Percentiles rank a stretch among this genome's conserved stretches.
phyloP scores from a whole-genome alignment of 2,797 vertebrate species.

The Xenopus petersii region DNA sequence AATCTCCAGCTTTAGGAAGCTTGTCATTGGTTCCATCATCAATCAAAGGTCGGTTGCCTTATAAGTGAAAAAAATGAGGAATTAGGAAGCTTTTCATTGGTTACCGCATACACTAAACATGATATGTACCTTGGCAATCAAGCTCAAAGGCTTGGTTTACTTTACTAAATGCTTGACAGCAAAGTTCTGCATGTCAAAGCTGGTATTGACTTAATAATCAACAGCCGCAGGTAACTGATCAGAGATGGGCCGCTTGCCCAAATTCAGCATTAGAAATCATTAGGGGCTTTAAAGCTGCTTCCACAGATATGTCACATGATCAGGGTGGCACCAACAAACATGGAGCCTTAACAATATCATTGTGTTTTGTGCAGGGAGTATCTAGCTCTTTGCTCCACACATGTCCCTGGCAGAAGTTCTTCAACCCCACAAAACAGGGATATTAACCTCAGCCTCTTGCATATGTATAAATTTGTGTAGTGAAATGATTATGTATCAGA shows the following conservation, averaged over 20 bases:
- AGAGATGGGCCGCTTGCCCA: conserved; percentile 51
- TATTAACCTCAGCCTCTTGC: no score
- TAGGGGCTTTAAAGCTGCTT: background rate
- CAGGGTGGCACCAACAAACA: no score
- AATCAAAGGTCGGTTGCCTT: background rate
- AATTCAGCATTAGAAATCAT: conserved; percentile 50
- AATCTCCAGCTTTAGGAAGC: no score
- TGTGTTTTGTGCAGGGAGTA: no score
- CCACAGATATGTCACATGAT: background rate
- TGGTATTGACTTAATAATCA: conserved; percentile 18
- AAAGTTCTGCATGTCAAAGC: conserved; percentile 26
- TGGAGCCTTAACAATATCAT: no score
- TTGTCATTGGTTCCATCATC: no score
- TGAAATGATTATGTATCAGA: no score
- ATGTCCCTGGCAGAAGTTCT: no score
- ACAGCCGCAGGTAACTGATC: conserved; percentile 49
- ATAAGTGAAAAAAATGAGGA: conserved; percentile 4
- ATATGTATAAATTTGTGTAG: no score
- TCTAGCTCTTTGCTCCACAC: no score
- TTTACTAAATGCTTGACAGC: conserved; percentile 51
- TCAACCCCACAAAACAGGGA: no score
- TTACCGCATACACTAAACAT: conserved; percentile 56
- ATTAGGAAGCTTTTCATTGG: conserved; percentile 29
- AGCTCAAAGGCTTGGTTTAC: conserved; percentile 37
- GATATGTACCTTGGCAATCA: conserved; percentile 55